phyloP scores from a whole-genome alignment of 2,113 vertebrate species.

The Paratilapia polleni region DNA sequence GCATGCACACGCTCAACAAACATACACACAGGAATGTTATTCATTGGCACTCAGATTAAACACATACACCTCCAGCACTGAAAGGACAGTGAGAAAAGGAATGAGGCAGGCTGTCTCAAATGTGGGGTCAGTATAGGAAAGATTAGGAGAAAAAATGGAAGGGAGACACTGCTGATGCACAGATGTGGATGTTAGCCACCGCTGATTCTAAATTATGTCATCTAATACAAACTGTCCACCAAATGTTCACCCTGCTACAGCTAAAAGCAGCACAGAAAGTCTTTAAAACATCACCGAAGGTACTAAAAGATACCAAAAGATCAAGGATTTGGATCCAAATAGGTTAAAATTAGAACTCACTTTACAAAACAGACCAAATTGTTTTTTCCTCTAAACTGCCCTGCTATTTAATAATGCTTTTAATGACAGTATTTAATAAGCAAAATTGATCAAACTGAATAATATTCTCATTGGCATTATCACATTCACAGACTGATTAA shows the following conservation, averaged over 20 bases:
- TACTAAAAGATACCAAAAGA: neutral
- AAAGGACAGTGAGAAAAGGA: conserved; percentile 32
- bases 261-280: neutral
- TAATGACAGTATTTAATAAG: neutral
- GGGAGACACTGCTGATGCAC: conserved; percentile 22
- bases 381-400: neutral
- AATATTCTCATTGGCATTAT: neutral
- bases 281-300: neutral
- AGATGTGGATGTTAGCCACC: conserved; percentile 56
- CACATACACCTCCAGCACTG: conserved; percentile 52
- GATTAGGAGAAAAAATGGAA: conserved; percentile 50
- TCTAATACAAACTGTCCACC: conserved; percentile 15
- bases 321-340: conserved; percentile 10
- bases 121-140: conserved; percentile 56
- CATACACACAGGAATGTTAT: conserved; percentile 59
- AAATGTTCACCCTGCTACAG: conserved; percentile 10
- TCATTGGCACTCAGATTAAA: conserved; percentile 67
- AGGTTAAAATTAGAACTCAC: conserved; percentile 7
- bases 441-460: neutral
- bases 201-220: conserved; percentile 36
- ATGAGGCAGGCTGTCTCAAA: conserved; percentile 12
- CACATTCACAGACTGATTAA: neutral
- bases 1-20: conserved; percentile 8
- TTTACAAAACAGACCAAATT: neutral
- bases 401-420: neutral